Evolutionary conservation across 1,140 invertebrate species (phyloP).

Genomic region (Harlomillsia oculata): DNA sequence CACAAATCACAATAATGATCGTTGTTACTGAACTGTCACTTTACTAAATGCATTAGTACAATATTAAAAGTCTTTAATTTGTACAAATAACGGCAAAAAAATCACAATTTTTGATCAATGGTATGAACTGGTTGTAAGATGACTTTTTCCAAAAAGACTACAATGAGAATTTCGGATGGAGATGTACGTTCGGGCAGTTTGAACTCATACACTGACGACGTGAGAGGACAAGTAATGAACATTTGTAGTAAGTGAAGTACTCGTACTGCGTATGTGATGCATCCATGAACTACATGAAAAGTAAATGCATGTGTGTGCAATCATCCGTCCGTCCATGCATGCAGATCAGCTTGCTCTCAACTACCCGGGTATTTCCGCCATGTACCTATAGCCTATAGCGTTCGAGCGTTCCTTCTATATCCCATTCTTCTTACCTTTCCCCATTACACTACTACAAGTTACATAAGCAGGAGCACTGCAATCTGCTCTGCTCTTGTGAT

Average conservation of each 20-base stretch:
- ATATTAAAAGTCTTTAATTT: too few relatives aligned
- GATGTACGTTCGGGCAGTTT: constrained; percentile 3
- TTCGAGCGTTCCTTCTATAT: too few relatives aligned
- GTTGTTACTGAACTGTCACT: too few relatives aligned
- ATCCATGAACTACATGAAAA: neutral
- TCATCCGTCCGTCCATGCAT: neutral
- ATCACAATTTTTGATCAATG: neutral
- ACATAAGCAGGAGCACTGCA: too few relatives aligned
- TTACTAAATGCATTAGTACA: too few relatives aligned
- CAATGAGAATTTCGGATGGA: neutral
- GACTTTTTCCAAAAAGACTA: neutral
- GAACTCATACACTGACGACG: constrained; percentile 11
- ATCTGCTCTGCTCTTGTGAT: too few relatives aligned
- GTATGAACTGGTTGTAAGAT: neutral
- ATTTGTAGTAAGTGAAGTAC: constrained; percentile 12
- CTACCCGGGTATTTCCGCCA: too few relatives aligned
- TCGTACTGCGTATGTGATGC: neutral
- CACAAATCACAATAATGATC: too few relatives aligned
- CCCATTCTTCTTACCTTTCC: too few relatives aligned
- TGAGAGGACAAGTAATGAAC: constrained; percentile 3
- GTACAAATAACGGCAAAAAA: too few relatives aligned
- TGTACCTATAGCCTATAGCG: too few relatives aligned
- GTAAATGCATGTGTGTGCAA: constrained; percentile 2
- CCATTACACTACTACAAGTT: too few relatives aligned
- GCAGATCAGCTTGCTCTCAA: neutral